Evolutionary conservation across 2,797 vertebrate genomes (phyloP), one percentile per base, ranked within the genome.

Genomic region (Megaceryle alcyon): DNA sequence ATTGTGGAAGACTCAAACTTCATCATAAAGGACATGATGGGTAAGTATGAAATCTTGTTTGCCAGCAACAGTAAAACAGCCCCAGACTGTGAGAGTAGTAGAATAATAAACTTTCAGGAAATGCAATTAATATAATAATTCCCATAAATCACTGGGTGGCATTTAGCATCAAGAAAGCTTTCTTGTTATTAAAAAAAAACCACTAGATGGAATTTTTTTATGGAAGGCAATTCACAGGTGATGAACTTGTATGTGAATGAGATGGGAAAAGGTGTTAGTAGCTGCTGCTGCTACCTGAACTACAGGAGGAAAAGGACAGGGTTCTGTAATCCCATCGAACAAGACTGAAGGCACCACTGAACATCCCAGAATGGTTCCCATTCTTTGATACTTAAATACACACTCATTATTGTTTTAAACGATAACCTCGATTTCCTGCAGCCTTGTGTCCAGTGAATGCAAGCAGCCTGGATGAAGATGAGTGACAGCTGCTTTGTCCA

Each of bases 31-130:
- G 13, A 20, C 25, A 43, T 69, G 78, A 91, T 23, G 33, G 35
- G 9, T 53, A 96, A 94, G 46, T 57, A 57, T 48, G 64, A 86
- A 92, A 94, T 82, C 63, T 87, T 54, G 20, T 81, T 92, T 90
- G 84, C 69, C 72, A 94, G 75, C 25, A 87, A 82, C 54, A 87
- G 61, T 76, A 81, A 88, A 92, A 25, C 41, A 79, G 49, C 28
- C 49, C 37, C 81, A 72, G 70, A 59, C 21, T 59, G 43, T 20
- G 33, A 87, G 51, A 85, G 59, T 75, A 91, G 39, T 22, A 64
- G 64, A 82, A 88, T 28, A 86, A 82, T 28, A 60, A 88, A 35
- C 43, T 91, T 90, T 89, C 71, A 88, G 63, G 53, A 88, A 92
- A 92, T 39, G 33, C 29, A 89, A 39, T 77, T 90, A 92, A 90